These are phyloP conservation scores for Dinoponera quadriceps DNA, from an alignment of 1,140 invertebrate species.

Conservation along the genomic window DNA sequence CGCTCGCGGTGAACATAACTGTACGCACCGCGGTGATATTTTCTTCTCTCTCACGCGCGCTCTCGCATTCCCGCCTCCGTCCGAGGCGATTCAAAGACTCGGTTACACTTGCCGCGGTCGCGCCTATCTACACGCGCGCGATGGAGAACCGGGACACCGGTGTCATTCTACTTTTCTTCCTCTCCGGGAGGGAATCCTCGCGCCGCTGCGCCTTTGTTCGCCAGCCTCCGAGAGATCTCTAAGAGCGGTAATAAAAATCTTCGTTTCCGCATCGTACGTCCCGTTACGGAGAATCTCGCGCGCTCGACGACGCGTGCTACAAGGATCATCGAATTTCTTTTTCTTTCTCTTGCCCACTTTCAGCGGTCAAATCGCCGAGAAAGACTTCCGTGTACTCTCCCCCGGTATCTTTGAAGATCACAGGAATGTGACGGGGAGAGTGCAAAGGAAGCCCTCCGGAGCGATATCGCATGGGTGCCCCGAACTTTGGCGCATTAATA, in stretches of 20 bases:
- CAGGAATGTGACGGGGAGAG: constrained; percentile 19
- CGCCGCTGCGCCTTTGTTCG: constrained; percentile 4
- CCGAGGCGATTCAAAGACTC: constrained; percentile 31
- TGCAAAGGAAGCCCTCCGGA: constrained; percentile 16
- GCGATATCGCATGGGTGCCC: constrained; percentile 25
- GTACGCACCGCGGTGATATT: constrained; percentile 36
- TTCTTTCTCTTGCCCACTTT: background rate
- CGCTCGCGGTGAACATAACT: constrained; percentile 60
- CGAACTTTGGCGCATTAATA: constrained; percentile 49
- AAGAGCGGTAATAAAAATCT: background rate
- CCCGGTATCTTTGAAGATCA: constrained; percentile 16
- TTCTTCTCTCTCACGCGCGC: constrained; percentile 29
- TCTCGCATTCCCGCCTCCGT: constrained; percentile 7
- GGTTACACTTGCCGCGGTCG: constrained; percentile 16
- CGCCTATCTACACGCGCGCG: constrained; percentile 42
- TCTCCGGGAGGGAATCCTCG: background rate
- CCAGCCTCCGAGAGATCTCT: constrained; percentile 22
- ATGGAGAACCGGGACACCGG: constrained; percentile 11
- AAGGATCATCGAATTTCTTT: constrained; percentile 6
- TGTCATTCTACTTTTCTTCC: background rate
- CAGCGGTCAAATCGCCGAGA: no score
- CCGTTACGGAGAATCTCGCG: background rate
- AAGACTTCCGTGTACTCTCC: background rate
- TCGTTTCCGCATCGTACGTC: constrained; percentile 4
- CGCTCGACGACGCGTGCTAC: background rate